A percentile compares a stretch with the other conserved stretches of the same genome.
These are phyloP conservation scores for Corythaeola cristata DNA, from an alignment of 2,113 vertebrate species.

Conservation along the genomic window DNA sequence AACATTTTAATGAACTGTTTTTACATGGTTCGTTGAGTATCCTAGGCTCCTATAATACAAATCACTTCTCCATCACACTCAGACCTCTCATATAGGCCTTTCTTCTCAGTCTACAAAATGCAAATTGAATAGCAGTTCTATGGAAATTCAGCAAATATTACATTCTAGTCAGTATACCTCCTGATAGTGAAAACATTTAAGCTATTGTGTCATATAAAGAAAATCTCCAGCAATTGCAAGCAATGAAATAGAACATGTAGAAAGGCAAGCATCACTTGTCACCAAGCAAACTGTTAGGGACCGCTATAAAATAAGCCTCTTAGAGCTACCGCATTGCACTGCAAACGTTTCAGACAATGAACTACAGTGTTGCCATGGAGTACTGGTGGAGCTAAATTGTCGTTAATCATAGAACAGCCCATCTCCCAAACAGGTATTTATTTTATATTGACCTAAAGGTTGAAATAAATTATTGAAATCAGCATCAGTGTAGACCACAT, in stretches of 20 bases:
- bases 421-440: constrained; percentile 62
- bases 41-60: constrained; percentile 71
- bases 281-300: not conserved
- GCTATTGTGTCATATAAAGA: not conserved
- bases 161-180: not conserved
- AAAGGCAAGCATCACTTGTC: not conserved
- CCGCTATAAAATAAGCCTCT: not conserved
- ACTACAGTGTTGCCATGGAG: not conserved
- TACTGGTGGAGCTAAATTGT: not conserved
- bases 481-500: not conserved
- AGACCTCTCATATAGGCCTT: constrained; percentile 4
- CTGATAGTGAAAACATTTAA: not conserved
- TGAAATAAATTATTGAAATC: constrained; percentile 65
- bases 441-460: constrained; percentile 61
- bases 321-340: not conserved
- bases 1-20: constrained; percentile 87
- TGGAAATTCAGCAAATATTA: not conserved
- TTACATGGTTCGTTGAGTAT: constrained; percentile 78
- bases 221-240: not conserved
- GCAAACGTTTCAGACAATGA: not conserved
- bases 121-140: constrained; percentile 16
- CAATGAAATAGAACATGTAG: not conserved
- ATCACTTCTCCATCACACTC: constrained; percentile 56
- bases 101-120: constrained; percentile 41
- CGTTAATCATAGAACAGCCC: constrained; percentile 22